These are phyloP conservation scores for Ancistrus triradiatus DNA, from an alignment of 2,113 vertebrate genomes.

Conservation along the genomic window DNA sequence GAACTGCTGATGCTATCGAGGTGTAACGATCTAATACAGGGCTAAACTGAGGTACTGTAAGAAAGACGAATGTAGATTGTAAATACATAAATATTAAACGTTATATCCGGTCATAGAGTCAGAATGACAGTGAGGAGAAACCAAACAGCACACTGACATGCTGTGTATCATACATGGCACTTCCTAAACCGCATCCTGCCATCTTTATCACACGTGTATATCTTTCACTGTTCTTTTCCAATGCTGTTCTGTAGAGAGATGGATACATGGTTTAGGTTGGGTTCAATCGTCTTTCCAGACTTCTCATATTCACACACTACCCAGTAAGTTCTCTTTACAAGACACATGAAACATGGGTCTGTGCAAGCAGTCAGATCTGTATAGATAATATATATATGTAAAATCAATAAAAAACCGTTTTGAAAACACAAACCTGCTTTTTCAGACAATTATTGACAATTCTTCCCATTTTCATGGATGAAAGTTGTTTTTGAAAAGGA, in stretches of 20 bases:
- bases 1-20: too few relatives aligned
- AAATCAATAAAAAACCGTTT: conserved; percentile 39
- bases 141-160: background rate
- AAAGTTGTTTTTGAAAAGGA: too few relatives aligned
- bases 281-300: too few relatives aligned
- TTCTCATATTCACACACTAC: too few relatives aligned
- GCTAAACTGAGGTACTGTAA: too few relatives aligned
- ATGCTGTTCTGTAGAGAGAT: background rate
- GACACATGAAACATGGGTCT: background rate
- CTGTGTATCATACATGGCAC: background rate
- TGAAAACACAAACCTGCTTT: background rate
- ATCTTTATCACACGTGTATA: background rate
- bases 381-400: conserved; percentile 25
- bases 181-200: conserved; percentile 2
- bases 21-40: too few relatives aligned
- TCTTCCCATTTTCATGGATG: too few relatives aligned
- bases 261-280: background rate
- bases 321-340: background rate
- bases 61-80: too few relatives aligned
- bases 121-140: too few relatives aligned
- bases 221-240: background rate
- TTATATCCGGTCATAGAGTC: too few relatives aligned
- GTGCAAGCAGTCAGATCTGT: conserved; percentile 12
- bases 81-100: too few relatives aligned
- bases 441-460: too few relatives aligned